A percentile compares a stretch with the other conserved stretches of the same genome.
Evolutionary conservation across 2,888 invertebrate genomes (phyloP).

Genomic region (Ischnura elegans): DNA sequence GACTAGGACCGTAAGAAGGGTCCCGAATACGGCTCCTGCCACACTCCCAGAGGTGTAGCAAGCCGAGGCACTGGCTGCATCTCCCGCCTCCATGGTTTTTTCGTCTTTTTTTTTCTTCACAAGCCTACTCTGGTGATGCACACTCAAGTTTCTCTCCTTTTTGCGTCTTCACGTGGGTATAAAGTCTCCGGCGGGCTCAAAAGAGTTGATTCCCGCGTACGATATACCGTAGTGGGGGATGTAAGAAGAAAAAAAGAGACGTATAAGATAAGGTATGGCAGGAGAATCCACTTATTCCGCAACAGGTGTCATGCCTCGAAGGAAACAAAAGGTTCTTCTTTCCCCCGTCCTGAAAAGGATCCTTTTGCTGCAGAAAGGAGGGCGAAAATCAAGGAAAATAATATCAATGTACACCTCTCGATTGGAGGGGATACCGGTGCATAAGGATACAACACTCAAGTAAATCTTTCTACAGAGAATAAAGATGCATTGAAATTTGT

Average conservation of each 20-base stretch:
- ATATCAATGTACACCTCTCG: not conserved
- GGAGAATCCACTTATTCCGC: conserved; percentile 25
- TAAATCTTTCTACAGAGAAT: not conserved
- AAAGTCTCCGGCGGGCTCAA: not conserved
- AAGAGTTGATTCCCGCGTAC: not conserved
- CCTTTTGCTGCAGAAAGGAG: not conserved
- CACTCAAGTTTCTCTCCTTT: not conserved
- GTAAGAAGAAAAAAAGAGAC: not conserved
- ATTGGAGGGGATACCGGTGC: no score
- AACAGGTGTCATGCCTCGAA: not conserved
- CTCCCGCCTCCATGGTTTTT: conserved; percentile 71
- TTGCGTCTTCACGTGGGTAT: not conserved
- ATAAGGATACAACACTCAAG: not conserved
- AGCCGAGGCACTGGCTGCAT: conserved; percentile 74
- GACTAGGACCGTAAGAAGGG: conserved; percentile 83
- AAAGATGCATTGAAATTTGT: not conserved
- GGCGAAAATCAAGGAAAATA: not conserved
- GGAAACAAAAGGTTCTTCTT: not conserved
- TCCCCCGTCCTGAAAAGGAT: not conserved
- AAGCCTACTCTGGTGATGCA: not conserved
- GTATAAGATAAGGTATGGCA: not conserved
- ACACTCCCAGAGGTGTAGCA: conserved; percentile 86
- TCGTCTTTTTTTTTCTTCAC: no score
- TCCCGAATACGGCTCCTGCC: conserved; percentile 86
- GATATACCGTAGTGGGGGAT: not conserved